Base-by-base conservation (phyloP, 2,113 vertebrate genomes). In the Plecturocebus donacophilus region DNA sequence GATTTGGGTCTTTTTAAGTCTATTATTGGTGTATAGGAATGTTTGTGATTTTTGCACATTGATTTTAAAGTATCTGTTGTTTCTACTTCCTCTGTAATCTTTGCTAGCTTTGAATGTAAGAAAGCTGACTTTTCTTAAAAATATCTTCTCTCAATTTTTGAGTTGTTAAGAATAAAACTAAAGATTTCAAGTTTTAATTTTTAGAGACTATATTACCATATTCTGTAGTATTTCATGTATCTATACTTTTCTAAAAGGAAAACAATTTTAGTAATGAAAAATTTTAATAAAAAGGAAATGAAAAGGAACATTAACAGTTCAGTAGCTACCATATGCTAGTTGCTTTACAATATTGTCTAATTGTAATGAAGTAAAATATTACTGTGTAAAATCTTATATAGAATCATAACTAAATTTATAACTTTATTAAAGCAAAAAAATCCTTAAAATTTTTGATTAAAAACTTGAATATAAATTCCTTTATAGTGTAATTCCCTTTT, bases 311-410 rank as follows among this genome's bases (percentile, higher is more conserved):
- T 58, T 89, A 77, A 58, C 40, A 84, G 49, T 54, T 79, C 40
- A 93, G 49, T 77, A 77, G 8, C 42, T 42, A 83, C 25, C 79
- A 96, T 54, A 54, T 61, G 35, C 38, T 80, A 64, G 14, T n/a
- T 66, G 10, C 32, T 81, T 77, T 94, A 90, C 25, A 35, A 61
- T 81, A 81, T 25, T 86, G 83, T 45, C 45, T 35, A 38, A 86
- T 20, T 79, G 66, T 35, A 91, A 90, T n/a, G 47, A 94, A 94
- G 75, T 52, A 94, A 81, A 94, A 68, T 94, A 94, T 58, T 85
- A 93, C 21, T 80, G 20, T 79, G 14, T 40, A 94, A 90, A 91
- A 91, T 66, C 54, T 23, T 80, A 5, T 71, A 73, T 66, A 54
- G 49, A 13, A 66, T 79, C 47, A 9, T 83, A 96, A 80, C 17